A percentile compares a stretch with the other conserved stretches of the same genome.
These are phyloP conservation scores for Muntiacus muntjak DNA, from an alignment of 2,113 vertebrate genomes.

Conservation along the genomic window DNA sequence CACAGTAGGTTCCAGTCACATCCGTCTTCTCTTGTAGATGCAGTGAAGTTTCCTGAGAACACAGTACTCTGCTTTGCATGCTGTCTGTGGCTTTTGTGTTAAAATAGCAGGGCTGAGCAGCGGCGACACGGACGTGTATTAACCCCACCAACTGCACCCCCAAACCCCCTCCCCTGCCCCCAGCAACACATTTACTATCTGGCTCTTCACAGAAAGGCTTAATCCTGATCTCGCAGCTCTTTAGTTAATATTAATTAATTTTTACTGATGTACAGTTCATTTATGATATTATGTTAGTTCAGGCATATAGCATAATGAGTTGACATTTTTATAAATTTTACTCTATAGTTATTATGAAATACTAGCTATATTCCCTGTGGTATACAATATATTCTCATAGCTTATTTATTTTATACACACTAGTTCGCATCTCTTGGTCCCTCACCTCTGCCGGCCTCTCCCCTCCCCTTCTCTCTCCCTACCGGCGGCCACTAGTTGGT, in stretches of 20 bases:
- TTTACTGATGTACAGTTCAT: background rate
- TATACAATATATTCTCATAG: background rate
- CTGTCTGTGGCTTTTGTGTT: background rate
- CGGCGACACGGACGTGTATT: fast-evolving
- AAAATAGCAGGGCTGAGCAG: fast-evolving
- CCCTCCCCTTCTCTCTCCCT: background rate
- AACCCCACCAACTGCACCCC: fast-evolving
- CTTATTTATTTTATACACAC: background rate
- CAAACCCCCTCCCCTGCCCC: background rate
- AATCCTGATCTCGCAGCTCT: background rate
- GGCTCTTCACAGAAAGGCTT: background rate
- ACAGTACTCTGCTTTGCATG: fast-evolving
- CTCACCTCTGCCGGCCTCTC: background rate
- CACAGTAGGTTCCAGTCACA: background rate
- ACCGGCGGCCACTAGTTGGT: fast-evolving
- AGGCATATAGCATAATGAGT: background rate
- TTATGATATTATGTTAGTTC: background rate
- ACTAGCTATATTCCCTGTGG: background rate
- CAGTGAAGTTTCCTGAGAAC: background rate
- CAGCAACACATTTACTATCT: background rate
- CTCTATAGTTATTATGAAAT: background rate
- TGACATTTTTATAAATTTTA: background rate
- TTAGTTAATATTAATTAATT: background rate
- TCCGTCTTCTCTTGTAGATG: background rate
- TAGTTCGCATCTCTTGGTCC: no score